Conservation (phyloP, 23 tunicate species). For the Oikopleura dioica region DNA sequence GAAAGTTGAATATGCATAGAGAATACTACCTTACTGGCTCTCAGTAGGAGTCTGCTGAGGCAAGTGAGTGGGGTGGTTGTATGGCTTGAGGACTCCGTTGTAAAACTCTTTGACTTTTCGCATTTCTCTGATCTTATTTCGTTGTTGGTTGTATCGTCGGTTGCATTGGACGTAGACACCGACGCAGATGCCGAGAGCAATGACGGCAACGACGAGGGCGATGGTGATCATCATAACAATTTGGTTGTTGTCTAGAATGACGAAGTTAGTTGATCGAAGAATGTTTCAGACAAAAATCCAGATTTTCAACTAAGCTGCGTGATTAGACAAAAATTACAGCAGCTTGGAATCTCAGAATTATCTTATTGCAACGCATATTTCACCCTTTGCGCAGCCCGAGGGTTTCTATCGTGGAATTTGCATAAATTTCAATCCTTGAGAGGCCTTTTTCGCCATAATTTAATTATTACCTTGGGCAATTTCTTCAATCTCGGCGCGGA, state of each 20-base stretch:
- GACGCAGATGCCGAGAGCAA: background rate
- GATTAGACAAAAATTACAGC: background rate
- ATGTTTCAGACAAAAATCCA: too few species aligned
- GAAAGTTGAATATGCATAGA: too few species aligned
- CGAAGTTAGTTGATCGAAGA: background rate
- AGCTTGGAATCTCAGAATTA: too few species aligned
- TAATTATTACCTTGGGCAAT: background rate
- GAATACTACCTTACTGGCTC: too few species aligned
- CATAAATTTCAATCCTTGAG: too few species aligned
- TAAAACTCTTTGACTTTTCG: background rate
- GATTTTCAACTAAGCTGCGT: too few species aligned
- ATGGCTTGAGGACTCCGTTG: background rate
- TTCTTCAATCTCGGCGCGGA: background rate
- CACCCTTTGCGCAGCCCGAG: too few species aligned
- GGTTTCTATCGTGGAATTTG: too few species aligned
- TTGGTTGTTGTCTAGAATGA: background rate
- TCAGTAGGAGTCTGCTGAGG: too few species aligned
- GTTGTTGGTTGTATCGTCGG: background rate
- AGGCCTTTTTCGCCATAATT: too few species aligned
- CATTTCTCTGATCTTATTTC: background rate
- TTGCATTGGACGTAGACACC: background rate
- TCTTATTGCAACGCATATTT: too few species aligned
- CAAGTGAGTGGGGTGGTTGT: background rate
- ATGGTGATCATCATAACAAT: background rate
- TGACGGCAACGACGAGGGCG: background rate